Percentiles rank a stretch among this genome's conserved stretches.
phyloP scores from a whole-genome alignment of 2,888 invertebrate species.

The Eudemis profundana region DNA sequence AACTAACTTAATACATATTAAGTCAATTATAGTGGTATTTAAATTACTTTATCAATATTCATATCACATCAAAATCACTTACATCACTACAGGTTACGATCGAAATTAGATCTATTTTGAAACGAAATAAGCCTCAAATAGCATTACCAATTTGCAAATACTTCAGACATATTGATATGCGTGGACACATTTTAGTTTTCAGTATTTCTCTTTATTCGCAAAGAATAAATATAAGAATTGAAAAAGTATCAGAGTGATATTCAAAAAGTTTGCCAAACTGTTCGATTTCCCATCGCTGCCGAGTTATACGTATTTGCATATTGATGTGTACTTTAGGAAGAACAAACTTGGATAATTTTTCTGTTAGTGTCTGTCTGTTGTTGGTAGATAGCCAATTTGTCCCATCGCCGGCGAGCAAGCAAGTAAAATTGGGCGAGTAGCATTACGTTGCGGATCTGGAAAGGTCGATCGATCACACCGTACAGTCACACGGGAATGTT shows the following conservation, averaged over 20 bases:
- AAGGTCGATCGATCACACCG: too few relatives aligned
- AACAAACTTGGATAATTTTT: constrained; percentile 36
- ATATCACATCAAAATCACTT: neutral
- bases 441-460: too few relatives aligned
- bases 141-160: neutral
- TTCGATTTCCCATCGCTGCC: constrained; percentile 29
- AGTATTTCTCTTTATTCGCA: neutral
- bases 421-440: too few relatives aligned
- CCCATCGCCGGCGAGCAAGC: too few relatives aligned
- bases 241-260: constrained; percentile 23
- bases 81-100: neutral
- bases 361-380: constrained; percentile 4
- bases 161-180: neutral
- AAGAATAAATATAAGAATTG: neutral
- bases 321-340: constrained; percentile 40
- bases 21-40: too few relatives aligned
- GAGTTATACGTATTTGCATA: constrained; percentile 38
- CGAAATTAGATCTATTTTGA: neutral
- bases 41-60: too few relatives aligned
- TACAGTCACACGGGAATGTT: too few relatives aligned
- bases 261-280: constrained; percentile 32
- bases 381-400: too few relatives aligned
- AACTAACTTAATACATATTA: neutral
- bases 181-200: neutral
- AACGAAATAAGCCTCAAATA: neutral